Conservation (phyloP, 2,113 vertebrate species). For the Etia nguti region DNA sequence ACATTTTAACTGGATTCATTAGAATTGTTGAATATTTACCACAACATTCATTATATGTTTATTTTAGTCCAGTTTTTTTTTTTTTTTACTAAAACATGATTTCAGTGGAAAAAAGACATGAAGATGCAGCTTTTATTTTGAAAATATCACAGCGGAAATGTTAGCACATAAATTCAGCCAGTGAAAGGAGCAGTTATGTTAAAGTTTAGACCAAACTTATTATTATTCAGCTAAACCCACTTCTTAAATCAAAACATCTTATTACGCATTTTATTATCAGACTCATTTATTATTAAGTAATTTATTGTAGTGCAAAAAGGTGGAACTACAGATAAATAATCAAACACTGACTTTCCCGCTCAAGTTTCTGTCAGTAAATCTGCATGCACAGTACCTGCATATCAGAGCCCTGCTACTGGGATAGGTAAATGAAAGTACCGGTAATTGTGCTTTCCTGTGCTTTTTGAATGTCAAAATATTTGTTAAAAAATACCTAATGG, state of each 20-base stretch:
- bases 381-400: too few relatives aligned
- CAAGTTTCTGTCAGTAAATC: too few relatives aligned
- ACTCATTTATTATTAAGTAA: neutral
- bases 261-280: neutral
- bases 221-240: neutral
- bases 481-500: too few relatives aligned
- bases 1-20: neutral
- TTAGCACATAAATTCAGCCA: neutral
- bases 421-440: too few relatives aligned
- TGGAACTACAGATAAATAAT: too few relatives aligned
- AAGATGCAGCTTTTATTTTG: neutral
- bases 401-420: too few relatives aligned
- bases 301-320: neutral
- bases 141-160: neutral
- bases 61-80: neutral
- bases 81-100: neutral
- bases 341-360: too few relatives aligned
- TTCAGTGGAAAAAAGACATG: neutral
- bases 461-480: too few relatives aligned
- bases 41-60: too few relatives aligned
- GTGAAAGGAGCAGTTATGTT: neutral
- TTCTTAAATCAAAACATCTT: neutral
- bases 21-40: neutral
- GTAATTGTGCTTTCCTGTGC: too few relatives aligned
- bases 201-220: neutral